These are phyloP conservation scores for Clitarchus hookeri DNA, from an alignment of 2,888 invertebrate species.

Conservation along the genomic window DNA sequence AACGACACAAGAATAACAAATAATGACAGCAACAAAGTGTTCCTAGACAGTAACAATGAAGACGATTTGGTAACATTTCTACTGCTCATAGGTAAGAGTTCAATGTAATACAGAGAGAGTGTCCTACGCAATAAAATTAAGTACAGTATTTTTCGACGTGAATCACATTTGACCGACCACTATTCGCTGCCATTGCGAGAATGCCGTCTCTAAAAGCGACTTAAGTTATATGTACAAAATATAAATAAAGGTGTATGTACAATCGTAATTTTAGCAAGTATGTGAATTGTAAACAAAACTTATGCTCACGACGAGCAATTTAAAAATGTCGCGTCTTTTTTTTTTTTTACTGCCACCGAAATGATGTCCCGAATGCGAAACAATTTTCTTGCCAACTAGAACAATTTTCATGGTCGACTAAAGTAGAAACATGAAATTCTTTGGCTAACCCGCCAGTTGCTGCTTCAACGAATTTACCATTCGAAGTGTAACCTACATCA, in stretches of 20 bases:
- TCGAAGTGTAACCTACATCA: neutral
- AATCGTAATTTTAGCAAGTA: neutral
- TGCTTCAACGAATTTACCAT: neutral
- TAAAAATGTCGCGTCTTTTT: neutral
- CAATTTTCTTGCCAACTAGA: neutral
- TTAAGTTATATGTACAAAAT: conserved; percentile 21
- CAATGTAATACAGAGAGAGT: neutral
- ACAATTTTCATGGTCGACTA: neutral
- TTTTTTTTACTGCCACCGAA: neutral
- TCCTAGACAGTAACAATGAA: conserved; percentile 8
- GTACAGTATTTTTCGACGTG: neutral
- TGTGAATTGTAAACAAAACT: neutral
- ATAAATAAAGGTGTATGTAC: conserved; percentile 27
- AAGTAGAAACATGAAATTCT: conserved; percentile 8
- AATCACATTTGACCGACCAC: neutral
- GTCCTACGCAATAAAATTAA: neutral
- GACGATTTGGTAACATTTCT: conserved; percentile 14
- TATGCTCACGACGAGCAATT: neutral
- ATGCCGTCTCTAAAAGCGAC: conserved; percentile 14
- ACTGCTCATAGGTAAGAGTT: neutral
- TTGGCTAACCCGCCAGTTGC: neutral
- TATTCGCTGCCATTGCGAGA: conserved; percentile 1
- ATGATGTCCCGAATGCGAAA: neutral
- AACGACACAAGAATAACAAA: conserved; percentile 27
- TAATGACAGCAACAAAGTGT: conserved; percentile 4